A percentile compares a stretch with the other conserved stretches of the same genome.
These are phyloP conservation scores for Axea sp. DNA, from an alignment of 2,888 invertebrate species.

Conservation along the genomic window DNA sequence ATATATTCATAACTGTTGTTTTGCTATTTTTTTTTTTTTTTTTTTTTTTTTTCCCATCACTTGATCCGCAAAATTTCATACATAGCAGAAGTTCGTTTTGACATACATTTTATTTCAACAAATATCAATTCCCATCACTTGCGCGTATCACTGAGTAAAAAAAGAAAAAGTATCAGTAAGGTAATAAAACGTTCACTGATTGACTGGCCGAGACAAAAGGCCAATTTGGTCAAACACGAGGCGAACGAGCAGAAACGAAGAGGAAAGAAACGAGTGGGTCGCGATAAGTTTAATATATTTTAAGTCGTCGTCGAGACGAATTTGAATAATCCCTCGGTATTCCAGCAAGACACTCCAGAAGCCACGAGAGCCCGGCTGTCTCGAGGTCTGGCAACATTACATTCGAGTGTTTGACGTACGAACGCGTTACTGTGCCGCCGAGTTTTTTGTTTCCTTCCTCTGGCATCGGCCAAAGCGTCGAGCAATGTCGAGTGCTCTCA, in stretches of 20 bases:
- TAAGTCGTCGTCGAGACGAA: conserved; percentile 74
- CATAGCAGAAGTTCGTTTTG: too few relatives aligned
- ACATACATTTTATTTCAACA: too few relatives aligned
- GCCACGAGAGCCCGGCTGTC: conserved; percentile 68
- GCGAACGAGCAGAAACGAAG: conserved; percentile 63
- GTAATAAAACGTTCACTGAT: conserved; percentile 28
- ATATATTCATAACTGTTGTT: too few relatives aligned
- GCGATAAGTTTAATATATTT: conserved; percentile 75
- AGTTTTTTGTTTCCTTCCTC: conserved; percentile 74
- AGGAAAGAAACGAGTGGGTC: conserved; percentile 64
- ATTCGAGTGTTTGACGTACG: conserved; percentile 78
- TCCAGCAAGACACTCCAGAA: conserved; percentile 74
- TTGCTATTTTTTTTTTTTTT: too few relatives aligned
- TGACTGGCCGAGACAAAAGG: conserved; percentile 56
- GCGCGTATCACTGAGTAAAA: conserved; percentile 7
- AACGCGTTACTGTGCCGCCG: conserved; percentile 72
- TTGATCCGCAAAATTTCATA: too few relatives aligned
- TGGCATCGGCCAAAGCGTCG: conserved; percentile 75
- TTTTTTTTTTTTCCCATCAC: too few relatives aligned
- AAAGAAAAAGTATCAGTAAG: conserved; percentile 26
- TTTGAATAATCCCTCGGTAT: conserved; percentile 78
- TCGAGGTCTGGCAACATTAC: conserved; percentile 76
- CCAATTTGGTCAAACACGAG: conserved; percentile 57
- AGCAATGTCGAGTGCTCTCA: conserved; percentile 76
- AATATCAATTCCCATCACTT: conserved; percentile 17